phyloP scores from a whole-genome alignment of 2,888 invertebrate species.

The Megastigmus dorsalis region DNA sequence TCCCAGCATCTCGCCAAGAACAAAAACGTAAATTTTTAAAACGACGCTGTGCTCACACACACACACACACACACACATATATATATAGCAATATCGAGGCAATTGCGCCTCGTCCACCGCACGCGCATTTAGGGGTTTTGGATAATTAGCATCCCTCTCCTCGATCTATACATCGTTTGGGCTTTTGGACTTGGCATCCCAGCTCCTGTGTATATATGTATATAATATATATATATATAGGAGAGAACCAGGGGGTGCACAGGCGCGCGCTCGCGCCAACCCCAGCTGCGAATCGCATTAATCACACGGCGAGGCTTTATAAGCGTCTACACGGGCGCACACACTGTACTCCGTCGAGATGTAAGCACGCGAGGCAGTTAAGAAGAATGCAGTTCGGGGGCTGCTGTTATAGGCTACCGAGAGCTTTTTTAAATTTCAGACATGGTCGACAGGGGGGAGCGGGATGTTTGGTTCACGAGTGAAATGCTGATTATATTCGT shows the following conservation, averaged over 20 bases:
- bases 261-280: constrained; percentile 65
- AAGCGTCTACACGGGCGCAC: constrained; percentile 3
- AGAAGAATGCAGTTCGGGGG: background rate
- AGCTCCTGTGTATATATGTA: too few species aligned
- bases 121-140: constrained; percentile 32
- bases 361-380: background rate
- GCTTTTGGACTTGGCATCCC: constrained; percentile 64
- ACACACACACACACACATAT: background rate
- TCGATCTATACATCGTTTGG: constrained; percentile 60
- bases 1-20: background rate
- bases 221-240: too few species aligned
- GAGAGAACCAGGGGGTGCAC: too few species aligned
- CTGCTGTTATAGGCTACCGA: background rate
- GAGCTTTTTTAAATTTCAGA: background rate
- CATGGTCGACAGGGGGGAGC: background rate
- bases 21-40: background rate
- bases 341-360: too few species aligned
- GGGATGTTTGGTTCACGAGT: too few species aligned
- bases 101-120: background rate
- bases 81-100: background rate
- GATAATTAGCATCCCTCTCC: constrained; percentile 67
- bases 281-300: constrained; percentile 73
- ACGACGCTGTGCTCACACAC: background rate
- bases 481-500: too few species aligned
- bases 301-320: constrained; percentile 64